Evolutionary conservation across 2,797 vertebrate genomes (phyloP), one percentile per base, ranked within the genome.

Genomic region (Leptodactylus fallax): DNA sequence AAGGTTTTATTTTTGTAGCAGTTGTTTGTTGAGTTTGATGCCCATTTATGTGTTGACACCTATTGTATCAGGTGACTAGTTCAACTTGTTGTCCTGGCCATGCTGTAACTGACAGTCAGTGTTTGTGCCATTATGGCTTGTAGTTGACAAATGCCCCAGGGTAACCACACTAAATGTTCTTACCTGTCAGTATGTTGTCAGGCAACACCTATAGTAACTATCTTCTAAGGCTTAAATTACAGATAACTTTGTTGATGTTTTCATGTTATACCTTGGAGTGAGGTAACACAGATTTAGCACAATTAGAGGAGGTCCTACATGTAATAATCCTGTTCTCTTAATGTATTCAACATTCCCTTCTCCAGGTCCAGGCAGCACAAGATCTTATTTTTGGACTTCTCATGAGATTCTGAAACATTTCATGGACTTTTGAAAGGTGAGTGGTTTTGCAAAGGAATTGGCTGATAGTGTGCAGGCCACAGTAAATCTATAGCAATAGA

Each of bases 1-100:
- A 27, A 77, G 83, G n/a, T 63, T 16, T 53, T 78, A 13, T 85
- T 84, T 61, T 76, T 82, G 13, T 36, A 23, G 6, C 1, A 27
- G 4, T 19, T 21, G 14, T 13, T 14, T 85, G 21, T 19, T 78
- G n/a, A n/a, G 8, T 74, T 47, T 60, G 27, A 1, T 84, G 21
- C 9, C 45, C 27, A 58, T n/a, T 3, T 83, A 53, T 49, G 2
- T 23, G 67, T 17, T 13, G 6, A 25, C 9, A 53, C 3, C 49
- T 5, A 45, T n/a, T n/a, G 19, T 77, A 77, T 77, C 19, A 4
- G 47, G 71, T 13, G 45, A n/a, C 71, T 49, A 6, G 6, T 7
- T 21, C 9, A 0, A 3, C 45, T 7, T 74, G 47, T 53, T 53
- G 49, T 14, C 12, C 45, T 51, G 11, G 8, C 11, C 47, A 51